These are phyloP conservation scores for Mustela nigripes DNA, from an alignment of 2,113 vertebrate genomes.

Conservation along the genomic window DNA sequence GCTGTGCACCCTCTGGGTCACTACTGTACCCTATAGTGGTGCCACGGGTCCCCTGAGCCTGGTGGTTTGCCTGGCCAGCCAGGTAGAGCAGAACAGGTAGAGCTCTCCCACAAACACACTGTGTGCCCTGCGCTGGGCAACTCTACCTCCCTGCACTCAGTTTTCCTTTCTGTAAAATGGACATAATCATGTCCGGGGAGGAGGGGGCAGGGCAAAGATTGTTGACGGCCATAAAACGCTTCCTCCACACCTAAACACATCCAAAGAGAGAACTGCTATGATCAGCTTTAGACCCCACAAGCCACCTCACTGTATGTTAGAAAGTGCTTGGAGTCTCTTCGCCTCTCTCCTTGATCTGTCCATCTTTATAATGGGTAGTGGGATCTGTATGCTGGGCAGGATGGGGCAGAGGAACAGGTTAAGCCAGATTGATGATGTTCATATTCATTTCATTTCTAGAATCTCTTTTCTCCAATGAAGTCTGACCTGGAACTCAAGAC, in stretches of 20 bases:
- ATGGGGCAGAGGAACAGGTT: neutral
- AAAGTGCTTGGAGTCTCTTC: neutral
- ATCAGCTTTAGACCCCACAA: neutral
- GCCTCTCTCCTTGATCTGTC: neutral
- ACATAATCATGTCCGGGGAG: no score
- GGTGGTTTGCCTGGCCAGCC: neutral
- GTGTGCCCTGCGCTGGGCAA: neutral
- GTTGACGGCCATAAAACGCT: neutral
- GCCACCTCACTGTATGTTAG: neutral
- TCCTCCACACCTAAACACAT: fast-evolving
- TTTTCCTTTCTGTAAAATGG: slow-evolving; percentile 26
- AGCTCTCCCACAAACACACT: neutral
- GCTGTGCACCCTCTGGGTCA: neutral
- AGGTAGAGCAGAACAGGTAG: no score
- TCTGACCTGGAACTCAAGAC: neutral
- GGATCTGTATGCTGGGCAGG: neutral
- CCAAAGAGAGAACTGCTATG: neutral
- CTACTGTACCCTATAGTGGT: fast-evolving
- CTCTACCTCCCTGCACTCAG: neutral
- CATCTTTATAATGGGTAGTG: neutral
- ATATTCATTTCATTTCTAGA: neutral
- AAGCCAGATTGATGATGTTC: neutral
- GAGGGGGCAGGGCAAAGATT: no score
- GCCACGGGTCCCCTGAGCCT: neutral
- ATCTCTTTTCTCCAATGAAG: neutral